Conservation (phyloP, 2,113 vertebrate species). For the Anarhynchus alexandrinus region DNA sequence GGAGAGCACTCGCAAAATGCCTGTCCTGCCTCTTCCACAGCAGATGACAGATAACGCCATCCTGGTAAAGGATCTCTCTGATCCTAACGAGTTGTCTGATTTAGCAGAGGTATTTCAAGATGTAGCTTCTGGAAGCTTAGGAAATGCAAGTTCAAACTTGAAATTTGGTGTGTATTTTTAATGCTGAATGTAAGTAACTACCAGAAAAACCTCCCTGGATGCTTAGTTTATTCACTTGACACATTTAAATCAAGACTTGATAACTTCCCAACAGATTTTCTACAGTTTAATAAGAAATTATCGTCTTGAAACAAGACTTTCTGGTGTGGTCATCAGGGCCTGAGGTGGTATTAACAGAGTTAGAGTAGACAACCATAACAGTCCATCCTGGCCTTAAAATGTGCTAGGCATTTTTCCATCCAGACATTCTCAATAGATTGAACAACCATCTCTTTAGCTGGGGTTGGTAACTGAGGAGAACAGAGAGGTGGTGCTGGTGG, state of each 20-base stretch:
- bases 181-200: neutral
- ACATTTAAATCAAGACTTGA: neutral
- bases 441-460: neutral
- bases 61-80: neutral
- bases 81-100: neutral
- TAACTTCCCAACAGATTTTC: neutral
- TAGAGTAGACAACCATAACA: neutral
- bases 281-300: neutral
- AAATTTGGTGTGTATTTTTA: neutral
- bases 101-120: neutral
- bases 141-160: neutral
- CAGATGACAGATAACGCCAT: neutral
- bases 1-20: neutral
- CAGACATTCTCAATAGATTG: neutral
- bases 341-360: neutral
- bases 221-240: neutral
- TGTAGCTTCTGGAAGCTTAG: neutral
- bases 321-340: neutral
- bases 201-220: neutral
- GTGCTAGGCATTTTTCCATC: neutral
- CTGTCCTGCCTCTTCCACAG: neutral
- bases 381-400: neutral
- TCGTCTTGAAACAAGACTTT: neutral
- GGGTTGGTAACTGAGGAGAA: neutral
- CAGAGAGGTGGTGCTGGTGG: rapidly evolving